Conservation (phyloP, 2,113 vertebrate genomes). For the Dromas ardeola region DNA sequence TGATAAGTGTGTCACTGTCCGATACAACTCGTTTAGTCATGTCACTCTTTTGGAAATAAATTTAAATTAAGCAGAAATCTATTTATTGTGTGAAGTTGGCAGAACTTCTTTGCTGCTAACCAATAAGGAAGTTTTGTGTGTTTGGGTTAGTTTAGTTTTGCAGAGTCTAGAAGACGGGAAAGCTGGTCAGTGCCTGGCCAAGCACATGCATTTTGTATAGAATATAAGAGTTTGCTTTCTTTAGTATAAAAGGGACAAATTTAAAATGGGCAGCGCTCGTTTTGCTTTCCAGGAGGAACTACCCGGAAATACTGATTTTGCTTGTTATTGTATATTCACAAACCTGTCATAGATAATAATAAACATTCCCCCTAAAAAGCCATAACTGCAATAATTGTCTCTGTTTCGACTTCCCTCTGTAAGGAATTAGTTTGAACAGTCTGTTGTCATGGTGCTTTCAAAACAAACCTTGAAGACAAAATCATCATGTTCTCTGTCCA, state of each 20-base stretch:
- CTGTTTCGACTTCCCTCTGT: conserved; percentile 37
- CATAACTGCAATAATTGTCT: conserved; percentile 27
- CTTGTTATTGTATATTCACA: conserved; percentile 25
- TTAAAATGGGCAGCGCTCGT: background rate
- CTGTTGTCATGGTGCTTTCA: conserved; percentile 49
- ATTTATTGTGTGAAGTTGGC: conserved; percentile 10
- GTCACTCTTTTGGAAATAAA: conserved; percentile 11
- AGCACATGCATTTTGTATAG: background rate
- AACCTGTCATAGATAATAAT: background rate
- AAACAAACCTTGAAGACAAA: conserved; percentile 28
- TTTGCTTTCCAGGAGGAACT: background rate
- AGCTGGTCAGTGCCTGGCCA: background rate
- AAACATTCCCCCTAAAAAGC: conserved; percentile 10
- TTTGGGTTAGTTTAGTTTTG: background rate
- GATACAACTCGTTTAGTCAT: background rate
- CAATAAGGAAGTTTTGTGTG: background rate
- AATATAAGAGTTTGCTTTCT: background rate
- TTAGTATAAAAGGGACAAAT: background rate
- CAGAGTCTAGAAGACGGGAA: background rate
- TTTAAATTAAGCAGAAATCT: conserved; percentile 42
- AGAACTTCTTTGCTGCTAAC: conserved; percentile 42
- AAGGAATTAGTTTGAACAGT: conserved; percentile 19
- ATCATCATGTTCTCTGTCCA: background rate
- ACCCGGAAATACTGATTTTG: background rate
- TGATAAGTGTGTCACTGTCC: background rate